Evolutionary conservation across 2,888 invertebrate species (phyloP).

Genomic region (Crepidodera aurea): DNA sequence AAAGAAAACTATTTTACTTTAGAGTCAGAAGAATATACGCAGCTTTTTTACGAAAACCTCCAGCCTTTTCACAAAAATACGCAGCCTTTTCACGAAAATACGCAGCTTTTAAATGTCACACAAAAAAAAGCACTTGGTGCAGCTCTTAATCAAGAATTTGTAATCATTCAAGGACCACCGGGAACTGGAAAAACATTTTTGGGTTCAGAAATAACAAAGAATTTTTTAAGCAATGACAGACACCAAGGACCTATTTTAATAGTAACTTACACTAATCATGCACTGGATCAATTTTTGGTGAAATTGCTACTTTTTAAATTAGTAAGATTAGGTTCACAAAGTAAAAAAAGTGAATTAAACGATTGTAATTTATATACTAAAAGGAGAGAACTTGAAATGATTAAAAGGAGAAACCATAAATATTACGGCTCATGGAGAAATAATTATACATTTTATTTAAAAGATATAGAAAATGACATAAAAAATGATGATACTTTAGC

Average conservation of each 20-base stretch:
- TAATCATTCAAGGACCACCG: conserved; percentile 86
- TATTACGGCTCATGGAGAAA: not conserved
- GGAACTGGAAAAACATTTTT: conserved; percentile 88
- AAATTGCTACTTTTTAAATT: conserved; percentile 60
- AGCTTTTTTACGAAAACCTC: too few species aligned
- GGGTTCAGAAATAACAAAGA: conserved; percentile 77
- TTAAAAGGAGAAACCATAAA: too few species aligned
- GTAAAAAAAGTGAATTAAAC: not conserved
- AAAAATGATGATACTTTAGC: not conserved
- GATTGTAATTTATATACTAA: not conserved
- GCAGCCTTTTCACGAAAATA: too few species aligned
- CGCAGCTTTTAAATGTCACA: conserved; percentile 73
- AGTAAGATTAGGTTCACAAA: not conserved
- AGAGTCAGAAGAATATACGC: too few species aligned
- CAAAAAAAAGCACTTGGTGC: conserved; percentile 74
- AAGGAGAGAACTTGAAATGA: not conserved
- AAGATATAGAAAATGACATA: not conserved
- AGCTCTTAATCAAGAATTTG: conserved; percentile 76
- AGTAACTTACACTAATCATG: conserved; percentile 87
- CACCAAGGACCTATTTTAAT: conserved; percentile 71
- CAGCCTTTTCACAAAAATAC: too few species aligned
- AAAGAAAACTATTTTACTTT: too few species aligned
- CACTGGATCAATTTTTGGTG: conserved; percentile 85
- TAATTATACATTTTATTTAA: not conserved
- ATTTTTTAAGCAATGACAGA: conserved; percentile 67